Conservation (phyloP, 1,140 invertebrate genomes). For the Drosophila sturtevanti region DNA sequence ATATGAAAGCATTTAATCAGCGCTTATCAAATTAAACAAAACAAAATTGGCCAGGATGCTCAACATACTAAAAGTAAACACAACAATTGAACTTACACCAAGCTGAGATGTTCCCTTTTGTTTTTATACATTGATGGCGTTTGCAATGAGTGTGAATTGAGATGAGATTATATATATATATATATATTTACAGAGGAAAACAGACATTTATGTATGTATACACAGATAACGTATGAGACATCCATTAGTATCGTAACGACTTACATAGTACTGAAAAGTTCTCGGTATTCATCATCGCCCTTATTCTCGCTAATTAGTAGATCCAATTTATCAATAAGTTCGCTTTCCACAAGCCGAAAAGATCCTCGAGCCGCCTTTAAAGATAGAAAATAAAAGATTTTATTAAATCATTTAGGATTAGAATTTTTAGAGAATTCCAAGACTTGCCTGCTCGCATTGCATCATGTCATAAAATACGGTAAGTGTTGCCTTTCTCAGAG, state of each 20-base stretch:
- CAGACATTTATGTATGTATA: slow-evolving; percentile 56
- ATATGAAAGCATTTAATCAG: background rate
- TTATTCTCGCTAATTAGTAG: slow-evolving; percentile 96
- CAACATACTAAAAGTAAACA: slow-evolving; percentile 30
- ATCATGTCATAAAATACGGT: slow-evolving; percentile 99
- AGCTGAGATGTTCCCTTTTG: slow-evolving; percentile 94
- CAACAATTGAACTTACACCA: slow-evolving; percentile 88
- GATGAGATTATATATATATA: slow-evolving; percentile 53
- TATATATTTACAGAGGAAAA: no score
- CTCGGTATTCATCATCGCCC: slow-evolving; percentile 95
- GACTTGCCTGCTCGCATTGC: slow-evolving; percentile 92
- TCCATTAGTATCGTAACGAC: slow-evolving; percentile 82
- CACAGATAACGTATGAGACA: slow-evolving; percentile 21
- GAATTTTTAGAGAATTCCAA: background rate
- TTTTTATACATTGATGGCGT: slow-evolving; percentile 68
- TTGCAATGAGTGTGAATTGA: slow-evolving; percentile 74
- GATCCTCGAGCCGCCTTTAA: slow-evolving; percentile 81
- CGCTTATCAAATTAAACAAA: background rate
- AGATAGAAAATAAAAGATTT: background rate
- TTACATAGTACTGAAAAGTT: slow-evolving; percentile 97
- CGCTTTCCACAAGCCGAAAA: slow-evolving; percentile 95
- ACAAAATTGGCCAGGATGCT: background rate
- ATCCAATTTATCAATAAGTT: slow-evolving; percentile 96
- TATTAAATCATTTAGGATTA: background rate
- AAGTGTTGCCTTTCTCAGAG: slow-evolving; percentile 94